Evolutionary conservation across 2,888 invertebrate species (phyloP), one percentile per base, ranked within the genome.

Genomic region (Calameuta idolon): DNA sequence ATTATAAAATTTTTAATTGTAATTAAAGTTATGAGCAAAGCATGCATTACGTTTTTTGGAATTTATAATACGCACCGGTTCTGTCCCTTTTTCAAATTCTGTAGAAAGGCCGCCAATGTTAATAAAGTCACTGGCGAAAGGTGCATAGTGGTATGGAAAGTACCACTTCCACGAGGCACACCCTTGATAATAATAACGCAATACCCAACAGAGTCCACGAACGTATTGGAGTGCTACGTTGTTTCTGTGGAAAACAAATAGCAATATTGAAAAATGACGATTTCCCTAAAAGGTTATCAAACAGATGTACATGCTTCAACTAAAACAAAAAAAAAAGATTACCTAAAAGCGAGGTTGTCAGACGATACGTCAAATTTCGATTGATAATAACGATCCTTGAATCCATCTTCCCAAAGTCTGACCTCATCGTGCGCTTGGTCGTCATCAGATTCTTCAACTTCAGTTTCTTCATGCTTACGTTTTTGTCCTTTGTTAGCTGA

Each of bases 141-240:
- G 99, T 31, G 99, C 99, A 93, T 99, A 99, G 93, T 99, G 99
- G 92, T 98, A 99, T 0, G 99, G 99, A 92, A 98, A 99, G 93
- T 98, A 99, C 99, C 99, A 99, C 92, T 99, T 97, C 99, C 99
- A 99, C 31, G 98, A 98, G 68, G 98, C 97, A 93, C 99, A 99
- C 76, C 99, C 99, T 94, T 99, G 99, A 93, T 99, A 99, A 92
- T 99, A 99, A 93, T 99, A 99, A 85, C 97, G 95, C 37, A 99
- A 93, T 78, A 99, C 99, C 99, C 99, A 99, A 92, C 98, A 98
- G 75, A 99, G 93, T 0, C 99, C 99, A 76, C 96, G 94, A 4
- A 98, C 98, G 93, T 99, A 99, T 89, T 99, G 98, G 75, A 96
- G 93, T 3, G 98, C 98, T 69, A 99, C 98, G 86, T 96, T 95